Evolutionary conservation across 2,888 invertebrate genomes (phyloP).

Genomic region (Parnassius mnemosyne): DNA sequence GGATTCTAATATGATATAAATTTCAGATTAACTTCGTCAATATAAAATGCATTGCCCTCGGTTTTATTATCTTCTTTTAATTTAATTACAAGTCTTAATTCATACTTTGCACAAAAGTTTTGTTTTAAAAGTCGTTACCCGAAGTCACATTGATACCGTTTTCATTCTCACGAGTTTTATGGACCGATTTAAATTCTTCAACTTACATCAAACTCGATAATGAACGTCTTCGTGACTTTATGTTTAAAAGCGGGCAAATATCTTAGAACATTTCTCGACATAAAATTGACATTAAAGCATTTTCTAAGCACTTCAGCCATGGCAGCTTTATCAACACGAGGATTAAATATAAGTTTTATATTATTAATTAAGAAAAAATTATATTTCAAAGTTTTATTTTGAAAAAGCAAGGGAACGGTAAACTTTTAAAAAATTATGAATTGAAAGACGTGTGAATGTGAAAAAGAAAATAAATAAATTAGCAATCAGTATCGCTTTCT

Average conservation of each 20-base stretch:
- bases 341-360: no score
- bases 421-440: no score
- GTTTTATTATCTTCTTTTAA: background rate
- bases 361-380: no score
- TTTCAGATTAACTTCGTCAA: no score
- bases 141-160: slow-evolving; percentile 2
- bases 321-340: no score
- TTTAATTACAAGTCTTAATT: background rate
- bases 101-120: background rate
- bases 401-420: no score
- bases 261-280: slow-evolving; percentile 16
- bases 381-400: no score
- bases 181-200: slow-evolving; percentile 18
- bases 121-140: slow-evolving; percentile 3
- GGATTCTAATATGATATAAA: no score
- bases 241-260: slow-evolving; percentile 17
- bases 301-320: slow-evolving; percentile 1
- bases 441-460: no score
- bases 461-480: no score
- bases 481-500: no score
- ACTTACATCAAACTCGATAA: slow-evolving; percentile 20
- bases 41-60: background rate
- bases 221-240: slow-evolving; percentile 21
- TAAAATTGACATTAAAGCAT: slow-evolving; percentile 20
- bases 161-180: slow-evolving; percentile 10